phyloP scores from a whole-genome alignment of 2,797 vertebrate genomes.

The Artibeus lituratus region DNA sequence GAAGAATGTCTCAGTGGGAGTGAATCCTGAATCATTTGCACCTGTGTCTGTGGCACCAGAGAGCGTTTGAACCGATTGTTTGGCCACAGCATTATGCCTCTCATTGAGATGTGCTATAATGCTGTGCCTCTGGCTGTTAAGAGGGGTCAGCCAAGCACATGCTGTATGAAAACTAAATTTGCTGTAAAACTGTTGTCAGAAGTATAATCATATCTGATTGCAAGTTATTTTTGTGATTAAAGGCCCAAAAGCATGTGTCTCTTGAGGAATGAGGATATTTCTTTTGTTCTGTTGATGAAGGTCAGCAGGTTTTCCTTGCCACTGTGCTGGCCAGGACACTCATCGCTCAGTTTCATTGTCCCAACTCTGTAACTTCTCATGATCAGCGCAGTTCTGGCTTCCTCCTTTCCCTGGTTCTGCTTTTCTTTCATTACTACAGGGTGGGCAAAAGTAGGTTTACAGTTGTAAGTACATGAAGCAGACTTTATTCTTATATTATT shows the following conservation, averaged over 20 bases:
- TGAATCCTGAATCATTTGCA: background rate
- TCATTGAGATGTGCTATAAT: background rate
- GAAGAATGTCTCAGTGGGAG: background rate
- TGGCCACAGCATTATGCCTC: background rate
- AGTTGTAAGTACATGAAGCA: background rate
- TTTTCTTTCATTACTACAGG: background rate
- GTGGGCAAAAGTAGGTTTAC: background rate
- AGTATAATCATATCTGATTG: background rate
- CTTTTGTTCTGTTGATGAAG: background rate
- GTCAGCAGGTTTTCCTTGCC: background rate
- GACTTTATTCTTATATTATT: background rate
- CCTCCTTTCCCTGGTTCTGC: background rate
- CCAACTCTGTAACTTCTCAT: background rate
- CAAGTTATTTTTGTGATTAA: background rate
- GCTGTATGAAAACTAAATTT: background rate
- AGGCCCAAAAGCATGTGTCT: background rate
- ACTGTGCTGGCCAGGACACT: background rate
- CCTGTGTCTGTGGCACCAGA: background rate
- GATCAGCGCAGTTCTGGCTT: background rate
- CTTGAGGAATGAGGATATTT: background rate
- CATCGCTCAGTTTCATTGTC: background rate
- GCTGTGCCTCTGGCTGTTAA: background rate
- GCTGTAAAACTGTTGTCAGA: background rate
- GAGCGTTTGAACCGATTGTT: background rate
- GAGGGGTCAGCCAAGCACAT: background rate